Conservation (phyloP, 2,797 vertebrate genomes). For the Sebastes goodei region DNA sequence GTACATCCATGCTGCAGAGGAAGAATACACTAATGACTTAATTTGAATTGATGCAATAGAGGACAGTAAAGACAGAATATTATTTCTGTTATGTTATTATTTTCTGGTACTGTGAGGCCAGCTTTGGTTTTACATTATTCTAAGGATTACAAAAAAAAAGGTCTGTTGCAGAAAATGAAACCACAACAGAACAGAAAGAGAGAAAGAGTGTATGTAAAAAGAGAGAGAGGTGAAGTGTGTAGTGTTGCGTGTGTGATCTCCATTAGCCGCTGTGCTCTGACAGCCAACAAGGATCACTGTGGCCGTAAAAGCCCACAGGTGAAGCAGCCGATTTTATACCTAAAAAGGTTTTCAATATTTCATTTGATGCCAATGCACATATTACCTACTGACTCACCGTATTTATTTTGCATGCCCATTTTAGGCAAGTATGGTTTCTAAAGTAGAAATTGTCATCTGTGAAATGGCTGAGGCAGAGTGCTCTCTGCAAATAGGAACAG, state of each 20-base stretch:
- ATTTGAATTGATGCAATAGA: not conserved
- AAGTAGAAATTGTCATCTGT: constrained; percentile 55
- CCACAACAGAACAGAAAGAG: not conserved
- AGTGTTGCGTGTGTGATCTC: constrained; percentile 44
- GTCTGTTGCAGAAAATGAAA: not conserved
- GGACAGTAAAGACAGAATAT: not conserved
- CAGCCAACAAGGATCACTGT: constrained; percentile 33
- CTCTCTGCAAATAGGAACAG: constrained; percentile 54
- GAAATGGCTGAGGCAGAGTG: constrained; percentile 53
- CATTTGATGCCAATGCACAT: constrained; percentile 45
- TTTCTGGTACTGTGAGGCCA: not conserved
- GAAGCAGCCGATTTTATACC: constrained; percentile 35
- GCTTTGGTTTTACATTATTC: not conserved
- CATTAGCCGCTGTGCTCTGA: constrained; percentile 55
- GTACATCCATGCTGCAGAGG: not conserved
- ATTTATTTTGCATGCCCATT: constrained; percentile 63
- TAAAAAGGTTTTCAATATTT: constrained; percentile 71
- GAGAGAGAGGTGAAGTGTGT: not conserved
- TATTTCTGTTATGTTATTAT: not conserved
- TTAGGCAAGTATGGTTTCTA: constrained; percentile 40
- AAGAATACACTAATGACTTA: not conserved
- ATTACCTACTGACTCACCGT: constrained; percentile 41
- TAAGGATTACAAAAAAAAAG: not conserved
- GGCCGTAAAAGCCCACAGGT: constrained; percentile 48
- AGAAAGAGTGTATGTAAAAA: not conserved